Conservation (phyloP, 1,140 invertebrate species). For the Drosophila lowei region DNA sequence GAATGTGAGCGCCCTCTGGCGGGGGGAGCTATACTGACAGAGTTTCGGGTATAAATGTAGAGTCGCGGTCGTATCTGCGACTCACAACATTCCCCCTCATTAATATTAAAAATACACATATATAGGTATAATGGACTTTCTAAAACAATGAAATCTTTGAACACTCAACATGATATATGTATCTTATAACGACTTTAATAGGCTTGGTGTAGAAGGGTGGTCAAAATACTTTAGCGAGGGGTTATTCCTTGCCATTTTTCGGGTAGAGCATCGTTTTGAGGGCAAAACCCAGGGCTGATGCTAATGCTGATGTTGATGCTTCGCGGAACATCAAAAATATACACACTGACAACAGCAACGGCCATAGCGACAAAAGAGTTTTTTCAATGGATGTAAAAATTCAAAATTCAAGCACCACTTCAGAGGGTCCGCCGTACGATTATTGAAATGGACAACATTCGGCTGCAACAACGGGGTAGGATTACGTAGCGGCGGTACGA, state of each 20-base stretch:
- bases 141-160: no score
- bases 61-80: no score
- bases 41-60: no score
- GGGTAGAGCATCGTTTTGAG: conserved; percentile 11
- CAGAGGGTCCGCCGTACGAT: conserved; percentile 61
- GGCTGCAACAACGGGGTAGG: conserved; percentile 57
- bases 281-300: background rate
- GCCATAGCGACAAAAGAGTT: conserved; percentile 9
- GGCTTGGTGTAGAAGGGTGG: no score
- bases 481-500: conserved; percentile 8
- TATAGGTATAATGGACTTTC: no score
- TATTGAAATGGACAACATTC: conserved; percentile 80
- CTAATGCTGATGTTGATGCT: conserved; percentile 16
- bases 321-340: conserved; percentile 62
- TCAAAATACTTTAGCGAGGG: no score
- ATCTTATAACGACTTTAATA: no score
- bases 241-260: background rate
- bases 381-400: conserved; percentile 64
- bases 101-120: no score
- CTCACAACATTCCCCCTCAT: no score
- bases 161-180: no score
- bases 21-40: no score
- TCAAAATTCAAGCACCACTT: conserved; percentile 79
- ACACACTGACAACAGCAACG: conserved; percentile 64
- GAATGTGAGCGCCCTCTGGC: no score